Evolutionary conservation across 37 sponge, comb jelly and placozoan genomes (phyloP).

Genomic region (Diacarnus erythraeanus): DNA sequence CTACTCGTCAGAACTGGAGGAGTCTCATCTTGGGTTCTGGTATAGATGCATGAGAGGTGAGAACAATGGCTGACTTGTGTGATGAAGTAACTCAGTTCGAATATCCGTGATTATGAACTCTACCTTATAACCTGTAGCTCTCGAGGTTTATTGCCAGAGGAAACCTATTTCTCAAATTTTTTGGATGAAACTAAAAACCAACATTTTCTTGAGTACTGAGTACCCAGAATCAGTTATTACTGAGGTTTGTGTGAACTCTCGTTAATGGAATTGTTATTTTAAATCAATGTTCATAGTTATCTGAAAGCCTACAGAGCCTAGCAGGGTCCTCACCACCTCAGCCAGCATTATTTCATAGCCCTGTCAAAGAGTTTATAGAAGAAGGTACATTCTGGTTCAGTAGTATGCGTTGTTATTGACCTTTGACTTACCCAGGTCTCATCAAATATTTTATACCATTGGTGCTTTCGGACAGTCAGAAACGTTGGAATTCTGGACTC

Average conservation of each 20-base stretch:
- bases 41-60: constrained; percentile 26
- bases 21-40: constrained; percentile 28
- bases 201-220: background rate
- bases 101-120: background rate
- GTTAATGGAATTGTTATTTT: background rate
- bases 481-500: constrained; percentile 14
- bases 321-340: constrained; percentile 35
- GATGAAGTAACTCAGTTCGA: background rate
- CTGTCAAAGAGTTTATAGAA: constrained; percentile 38
- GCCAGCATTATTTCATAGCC: constrained; percentile 10
- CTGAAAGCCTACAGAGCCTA: constrained; percentile 7
- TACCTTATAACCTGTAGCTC: background rate
- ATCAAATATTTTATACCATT: constrained; percentile 30
- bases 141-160: background rate
- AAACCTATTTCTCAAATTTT: constrained; percentile 2
- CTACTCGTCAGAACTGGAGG: constrained; percentile 19
- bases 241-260: background rate
- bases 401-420: background rate
- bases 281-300: background rate
- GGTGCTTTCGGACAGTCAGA: constrained; percentile 19
- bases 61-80: background rate
- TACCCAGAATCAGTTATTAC: background rate
- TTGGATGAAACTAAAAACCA: background rate
- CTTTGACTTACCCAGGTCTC: constrained; percentile 13
- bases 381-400: constrained; percentile 18